Conservation (phyloP, 2,888 invertebrate species). For the Campoplex nolae region DNA sequence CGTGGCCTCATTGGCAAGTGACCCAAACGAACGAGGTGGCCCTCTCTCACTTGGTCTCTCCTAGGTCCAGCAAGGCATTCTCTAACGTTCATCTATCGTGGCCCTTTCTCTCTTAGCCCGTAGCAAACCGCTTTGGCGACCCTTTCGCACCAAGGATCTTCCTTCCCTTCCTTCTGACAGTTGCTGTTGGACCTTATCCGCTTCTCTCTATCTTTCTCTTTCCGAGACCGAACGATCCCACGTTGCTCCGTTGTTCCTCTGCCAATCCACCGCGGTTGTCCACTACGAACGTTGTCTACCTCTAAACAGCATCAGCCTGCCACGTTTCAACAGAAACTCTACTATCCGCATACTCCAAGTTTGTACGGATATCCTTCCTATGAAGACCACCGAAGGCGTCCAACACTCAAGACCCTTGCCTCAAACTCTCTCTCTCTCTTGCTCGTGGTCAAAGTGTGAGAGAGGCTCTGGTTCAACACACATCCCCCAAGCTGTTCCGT, state of each 20-base stretch:
- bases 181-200: constrained; percentile 13
- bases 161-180: constrained; percentile 12
- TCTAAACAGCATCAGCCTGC: constrained; percentile 9
- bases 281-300: constrained; percentile 29
- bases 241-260: constrained; percentile 18
- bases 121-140: constrained; percentile 21
- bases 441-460: neutral
- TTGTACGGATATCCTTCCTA: constrained; percentile 23
- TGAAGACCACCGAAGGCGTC: constrained; percentile 28
- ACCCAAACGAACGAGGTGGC: constrained; percentile 52
- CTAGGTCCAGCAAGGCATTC: constrained; percentile 28
- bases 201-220: neutral
- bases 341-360: constrained; percentile 40
- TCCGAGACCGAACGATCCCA: constrained; percentile 11
- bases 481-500: constrained; percentile 56
- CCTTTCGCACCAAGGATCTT: constrained; percentile 42
- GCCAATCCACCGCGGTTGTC: constrained; percentile 42
- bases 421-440: constrained; percentile 11
- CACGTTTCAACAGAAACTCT: constrained; percentile 33
- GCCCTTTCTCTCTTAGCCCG: constrained; percentile 16
- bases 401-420: constrained; percentile 34
- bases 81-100: constrained; percentile 32
- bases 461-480: neutral
- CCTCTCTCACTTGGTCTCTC: constrained; percentile 10
- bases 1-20: constrained; percentile 65